Percentiles rank a stretch among this genome's conserved stretches.
These are phyloP conservation scores for Mormyrops attenuatus DNA, from an alignment of 2,797 vertebrate genomes.

Conservation along the genomic window DNA sequence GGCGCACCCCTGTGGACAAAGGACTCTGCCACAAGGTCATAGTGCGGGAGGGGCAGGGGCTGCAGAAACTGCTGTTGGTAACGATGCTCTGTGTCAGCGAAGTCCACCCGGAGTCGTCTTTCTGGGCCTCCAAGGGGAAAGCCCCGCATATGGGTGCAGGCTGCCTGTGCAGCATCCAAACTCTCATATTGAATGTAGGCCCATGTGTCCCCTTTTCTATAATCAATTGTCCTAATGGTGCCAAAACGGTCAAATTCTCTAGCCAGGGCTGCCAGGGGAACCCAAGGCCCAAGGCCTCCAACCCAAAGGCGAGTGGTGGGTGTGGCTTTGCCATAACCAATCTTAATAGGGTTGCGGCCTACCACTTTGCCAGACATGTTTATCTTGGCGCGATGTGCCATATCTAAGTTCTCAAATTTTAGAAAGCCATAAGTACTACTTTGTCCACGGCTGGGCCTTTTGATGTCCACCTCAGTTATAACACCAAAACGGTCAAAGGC, in stretches of 20 bases:
- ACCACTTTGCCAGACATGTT: conserved; percentile 97
- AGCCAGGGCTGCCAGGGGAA: conserved; percentile 85
- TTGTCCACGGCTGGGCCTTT: conserved; percentile 81
- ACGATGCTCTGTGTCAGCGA: conserved; percentile 91
- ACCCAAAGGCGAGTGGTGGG: conserved; percentile 95
- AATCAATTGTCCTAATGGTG: conserved; percentile 95
- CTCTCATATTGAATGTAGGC: conserved; percentile 99
- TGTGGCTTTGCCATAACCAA: conserved; percentile 95
- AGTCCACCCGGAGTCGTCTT: conserved; percentile 88
- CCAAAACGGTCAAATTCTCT: conserved; percentile 98
- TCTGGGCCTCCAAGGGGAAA: conserved; percentile 92
- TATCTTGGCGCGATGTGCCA: conserved; percentile 93
- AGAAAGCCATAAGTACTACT: conserved; percentile 94
- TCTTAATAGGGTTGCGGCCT: conserved; percentile 89
- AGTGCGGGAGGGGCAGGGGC: conserved; percentile 85
- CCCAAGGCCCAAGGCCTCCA: conserved; percentile 92
- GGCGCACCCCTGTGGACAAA: conserved; percentile 84
- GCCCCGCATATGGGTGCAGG: conserved; percentile 94
- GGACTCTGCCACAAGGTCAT: conserved; percentile 85
- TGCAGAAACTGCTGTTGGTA: conserved; percentile 95
- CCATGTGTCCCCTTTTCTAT: conserved; percentile 95
- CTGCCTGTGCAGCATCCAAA: conserved; percentile 91
- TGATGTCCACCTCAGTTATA: conserved; percentile 96
- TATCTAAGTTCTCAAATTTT: conserved; percentile 97
- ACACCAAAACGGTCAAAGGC: conserved; percentile 93